These are phyloP conservation scores for Trichoplusia ni DNA, from an alignment of 1,140 invertebrate species.

Conservation along the genomic window DNA sequence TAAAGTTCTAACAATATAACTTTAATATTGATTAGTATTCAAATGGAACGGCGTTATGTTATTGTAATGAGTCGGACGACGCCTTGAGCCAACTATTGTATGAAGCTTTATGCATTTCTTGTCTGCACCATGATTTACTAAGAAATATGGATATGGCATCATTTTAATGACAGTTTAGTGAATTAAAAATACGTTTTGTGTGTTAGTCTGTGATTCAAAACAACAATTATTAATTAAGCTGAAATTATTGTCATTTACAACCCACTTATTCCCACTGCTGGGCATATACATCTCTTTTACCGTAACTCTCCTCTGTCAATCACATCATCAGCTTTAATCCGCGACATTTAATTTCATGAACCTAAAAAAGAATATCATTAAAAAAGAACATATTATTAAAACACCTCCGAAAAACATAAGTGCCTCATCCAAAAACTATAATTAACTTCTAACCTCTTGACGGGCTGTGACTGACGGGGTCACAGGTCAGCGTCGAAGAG, in stretches of 20 bases:
- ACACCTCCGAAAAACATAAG: neutral
- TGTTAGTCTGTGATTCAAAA: too few species aligned
- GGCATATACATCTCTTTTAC: too few species aligned
- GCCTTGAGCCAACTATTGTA: constrained; percentile 4
- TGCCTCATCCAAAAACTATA: constrained; percentile 12
- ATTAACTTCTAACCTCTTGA: constrained; percentile 33
- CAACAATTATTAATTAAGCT: too few species aligned
- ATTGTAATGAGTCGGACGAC: constrained; percentile 22
- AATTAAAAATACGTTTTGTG: too few species aligned
- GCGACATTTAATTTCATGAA: too few species aligned
- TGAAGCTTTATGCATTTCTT: neutral
- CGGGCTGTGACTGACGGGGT: constrained; percentile 40
- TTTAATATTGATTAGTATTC: constrained; percentile 34
- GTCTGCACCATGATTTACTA: neutral
- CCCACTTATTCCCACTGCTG: too few species aligned
- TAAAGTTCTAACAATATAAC: constrained; percentile 26
- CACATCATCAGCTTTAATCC: too few species aligned
- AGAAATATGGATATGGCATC: neutral
- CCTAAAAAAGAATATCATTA: too few species aligned
- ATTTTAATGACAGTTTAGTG: too few species aligned
- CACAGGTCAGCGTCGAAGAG: constrained; percentile 39
- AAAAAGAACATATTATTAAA: neutral
- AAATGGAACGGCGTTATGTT: constrained; percentile 11
- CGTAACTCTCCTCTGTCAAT: too few species aligned
- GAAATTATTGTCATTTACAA: too few species aligned